phyloP scores from a whole-genome alignment of 2,113 vertebrate species.

The Camelus dromedarius region DNA sequence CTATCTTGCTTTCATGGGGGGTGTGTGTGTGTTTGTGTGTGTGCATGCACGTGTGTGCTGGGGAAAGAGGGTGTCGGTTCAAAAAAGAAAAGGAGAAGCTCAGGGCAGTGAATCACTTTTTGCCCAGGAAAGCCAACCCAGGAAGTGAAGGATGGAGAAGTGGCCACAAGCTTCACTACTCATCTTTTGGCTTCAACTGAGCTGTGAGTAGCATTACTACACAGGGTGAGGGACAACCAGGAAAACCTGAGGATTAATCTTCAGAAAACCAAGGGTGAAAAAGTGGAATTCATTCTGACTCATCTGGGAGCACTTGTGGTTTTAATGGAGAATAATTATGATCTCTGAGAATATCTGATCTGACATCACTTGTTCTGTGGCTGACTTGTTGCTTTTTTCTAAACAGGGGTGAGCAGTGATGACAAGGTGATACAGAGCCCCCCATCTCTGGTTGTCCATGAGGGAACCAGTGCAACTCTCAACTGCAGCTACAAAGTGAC shows the following conservation, averaged over 20 bases:
- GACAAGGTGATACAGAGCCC: conserved; percentile 39
- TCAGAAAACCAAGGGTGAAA: background rate
- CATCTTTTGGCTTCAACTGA: conserved; percentile 35
- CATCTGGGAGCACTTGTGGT: background rate
- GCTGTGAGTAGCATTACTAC: conserved; percentile 28
- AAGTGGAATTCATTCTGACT: background rate
- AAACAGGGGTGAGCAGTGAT: conserved; percentile 28
- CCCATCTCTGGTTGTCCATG: background rate
- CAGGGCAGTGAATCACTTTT: background rate
- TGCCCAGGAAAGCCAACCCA: background rate
- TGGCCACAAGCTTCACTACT: background rate
- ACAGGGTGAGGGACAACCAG: background rate
- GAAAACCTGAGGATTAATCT: background rate
- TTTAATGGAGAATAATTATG: background rate
- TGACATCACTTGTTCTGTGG: background rate
- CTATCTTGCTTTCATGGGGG: background rate
- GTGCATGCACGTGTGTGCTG: background rate
- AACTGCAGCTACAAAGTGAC: background rate
- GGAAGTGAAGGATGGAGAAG: conserved; percentile 7
- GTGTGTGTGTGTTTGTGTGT: background rate
- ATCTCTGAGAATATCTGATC: background rate
- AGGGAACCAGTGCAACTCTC: background rate
- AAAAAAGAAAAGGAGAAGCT: conserved; percentile 16
- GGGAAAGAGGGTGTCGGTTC: background rate
- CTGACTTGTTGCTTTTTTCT: background rate